A percentile compares a stretch with the other conserved stretches of the same genome.
phyloP scores from a whole-genome alignment of 2,113 vertebrate genomes.

The Albula glossodonta region DNA sequence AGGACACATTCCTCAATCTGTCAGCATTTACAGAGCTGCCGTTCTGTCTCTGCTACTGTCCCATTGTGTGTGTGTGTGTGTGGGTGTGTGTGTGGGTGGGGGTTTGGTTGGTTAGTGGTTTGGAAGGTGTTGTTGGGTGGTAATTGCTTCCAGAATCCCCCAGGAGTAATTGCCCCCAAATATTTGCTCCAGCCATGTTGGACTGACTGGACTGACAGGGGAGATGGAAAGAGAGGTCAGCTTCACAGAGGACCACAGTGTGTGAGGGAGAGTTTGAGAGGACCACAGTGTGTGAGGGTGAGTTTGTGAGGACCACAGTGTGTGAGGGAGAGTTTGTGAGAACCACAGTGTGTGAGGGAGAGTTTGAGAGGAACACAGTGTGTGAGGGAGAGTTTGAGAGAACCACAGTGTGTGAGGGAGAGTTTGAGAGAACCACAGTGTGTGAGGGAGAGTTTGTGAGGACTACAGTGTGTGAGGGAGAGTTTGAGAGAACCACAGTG shows the following conservation, averaged over 20 bases:
- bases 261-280: conserved; percentile 24
- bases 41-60: not conserved
- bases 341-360: no score
- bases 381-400: no score
- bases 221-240: conserved; percentile 41
- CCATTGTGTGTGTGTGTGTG: not conserved
- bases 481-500: no score
- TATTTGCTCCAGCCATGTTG: conserved; percentile 45
- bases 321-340: no score
- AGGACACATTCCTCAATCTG: not conserved
- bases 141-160: conserved; percentile 73
- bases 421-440: no score
- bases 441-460: no score
- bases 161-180: conserved; percentile 61
- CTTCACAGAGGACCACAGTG: conserved; percentile 39
- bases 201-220: conserved; percentile 23
- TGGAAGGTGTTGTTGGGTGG: conserved; percentile 34
- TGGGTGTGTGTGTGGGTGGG: not conserved
- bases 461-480: no score
- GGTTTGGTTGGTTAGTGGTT: no score
- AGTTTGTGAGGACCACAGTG: not conserved
- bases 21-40: conserved; percentile 4
- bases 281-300: not conserved
- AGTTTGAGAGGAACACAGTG: no score
- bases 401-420: no score